A percentile compares a stretch with the other conserved stretches of the same genome.
Conservation (phyloP, 1,140 invertebrate species). For the Lasaia peninsularis region DNA sequence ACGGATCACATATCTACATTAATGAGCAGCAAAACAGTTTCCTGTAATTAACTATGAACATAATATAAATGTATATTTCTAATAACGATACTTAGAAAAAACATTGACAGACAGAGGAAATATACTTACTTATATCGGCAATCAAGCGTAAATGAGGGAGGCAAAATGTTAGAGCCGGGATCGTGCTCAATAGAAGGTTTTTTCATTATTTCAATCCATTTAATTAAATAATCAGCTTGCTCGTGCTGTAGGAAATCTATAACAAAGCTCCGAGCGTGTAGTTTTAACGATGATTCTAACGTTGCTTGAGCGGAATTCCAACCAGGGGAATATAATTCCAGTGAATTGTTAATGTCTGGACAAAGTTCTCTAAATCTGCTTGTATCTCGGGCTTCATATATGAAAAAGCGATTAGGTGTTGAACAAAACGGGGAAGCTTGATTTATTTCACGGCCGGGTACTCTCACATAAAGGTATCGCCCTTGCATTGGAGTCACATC, state of each 20-base stretch:
- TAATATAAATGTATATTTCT: slow-evolving; percentile 11
- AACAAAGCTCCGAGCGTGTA: slow-evolving; percentile 82
- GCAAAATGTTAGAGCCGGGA: slow-evolving; percentile 76
- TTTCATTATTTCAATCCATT: slow-evolving; percentile 88
- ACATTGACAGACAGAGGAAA: background rate
- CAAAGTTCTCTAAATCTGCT: slow-evolving; percentile 82
- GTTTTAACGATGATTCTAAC: slow-evolving; percentile 72
- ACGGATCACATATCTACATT: no score
- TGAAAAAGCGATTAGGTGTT: slow-evolving; percentile 84
- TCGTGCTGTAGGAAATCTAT: slow-evolving; percentile 85
- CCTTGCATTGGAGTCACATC: slow-evolving; percentile 77
- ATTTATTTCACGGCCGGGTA: slow-evolving; percentile 81
- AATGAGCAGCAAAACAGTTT: no score
- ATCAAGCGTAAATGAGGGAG: slow-evolving; percentile 80
- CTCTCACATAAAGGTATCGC: slow-evolving; percentile 84
- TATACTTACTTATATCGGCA: slow-evolving; percentile 84
- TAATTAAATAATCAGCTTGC: slow-evolving; percentile 83
- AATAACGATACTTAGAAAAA: slow-evolving; percentile 12
- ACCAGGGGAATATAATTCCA: slow-evolving; percentile 86
- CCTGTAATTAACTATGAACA: no score
- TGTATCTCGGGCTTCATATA: slow-evolving; percentile 83
- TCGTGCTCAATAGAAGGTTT: slow-evolving; percentile 78
- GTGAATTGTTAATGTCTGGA: slow-evolving; percentile 76
- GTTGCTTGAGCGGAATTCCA: slow-evolving; percentile 80
- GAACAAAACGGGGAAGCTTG: slow-evolving; percentile 79